Evolutionary conservation across 2,797 vertebrate species (phyloP), one percentile per base, ranked within the genome.

Genomic region (Ctenopoma multispine): DNA sequence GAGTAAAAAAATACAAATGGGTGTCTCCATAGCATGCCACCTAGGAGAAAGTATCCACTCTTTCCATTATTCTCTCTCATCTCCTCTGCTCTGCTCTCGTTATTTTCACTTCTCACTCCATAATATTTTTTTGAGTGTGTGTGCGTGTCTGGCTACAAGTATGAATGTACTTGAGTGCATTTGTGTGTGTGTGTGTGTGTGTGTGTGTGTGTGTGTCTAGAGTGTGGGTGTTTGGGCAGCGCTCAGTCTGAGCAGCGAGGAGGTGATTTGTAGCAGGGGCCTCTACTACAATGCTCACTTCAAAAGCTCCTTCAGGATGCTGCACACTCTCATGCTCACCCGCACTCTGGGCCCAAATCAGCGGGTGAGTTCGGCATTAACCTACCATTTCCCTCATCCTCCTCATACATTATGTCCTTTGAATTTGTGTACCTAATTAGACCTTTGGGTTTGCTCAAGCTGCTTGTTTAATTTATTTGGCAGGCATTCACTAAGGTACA

Each of bases 361-460:
- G 89, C 57, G 55, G 89, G 86, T 44, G 75, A 87, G 83, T 83
- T 87, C 61, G 36, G 85, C 80, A 69, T 88, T 90, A 89, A 85
- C 87, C 80, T 66, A 69, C 66, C 81, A 48, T 77, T 87, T 82
- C 84, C 69, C 81, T 77, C 73, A 60, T 78, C 79, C 77, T 73
- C 50, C 84, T 90, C 88, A 91, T 92, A 71, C 82, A 91, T 92
- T 91, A 93, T 92, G 90, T 92, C 78, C 86, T 91, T 92, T 90
- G 87, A 92, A 87, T 90, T 92, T 89, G 80, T 83, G 74, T 81
- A 78, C 86, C 68, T 90, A 81, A 90, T 92, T 87, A 87, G 80
- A 79, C 87, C 85, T 84, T 83, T 86, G 85, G 78, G 80, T 85
- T 84, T 75, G 85, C 82, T 79, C 82, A 79, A 73, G 80, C 83